These are phyloP conservation scores for Anoplius nigerrimus DNA, from an alignment of 2,888 invertebrate species.

Conservation along the genomic window DNA sequence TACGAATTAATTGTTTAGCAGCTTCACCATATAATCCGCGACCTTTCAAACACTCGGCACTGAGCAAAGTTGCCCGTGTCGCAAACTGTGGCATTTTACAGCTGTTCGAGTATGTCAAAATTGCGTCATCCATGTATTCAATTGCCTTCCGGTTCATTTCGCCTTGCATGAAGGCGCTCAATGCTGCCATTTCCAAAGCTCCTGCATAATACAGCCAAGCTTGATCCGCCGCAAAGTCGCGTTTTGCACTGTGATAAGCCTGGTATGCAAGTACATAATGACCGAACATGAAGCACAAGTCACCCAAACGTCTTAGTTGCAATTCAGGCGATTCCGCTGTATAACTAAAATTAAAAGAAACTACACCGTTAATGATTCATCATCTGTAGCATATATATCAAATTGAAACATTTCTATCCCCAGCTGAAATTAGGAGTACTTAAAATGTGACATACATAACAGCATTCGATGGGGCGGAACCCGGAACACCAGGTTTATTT, in stretches of 20 bases:
- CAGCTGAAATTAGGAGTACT: too few species aligned
- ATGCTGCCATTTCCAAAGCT: slow-evolving; percentile 96
- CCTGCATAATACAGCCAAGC: slow-evolving; percentile 99
- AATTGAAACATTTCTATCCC: too few species aligned
- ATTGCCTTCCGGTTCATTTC: slow-evolving; percentile 86
- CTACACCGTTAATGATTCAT: not conserved
- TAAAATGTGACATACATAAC: slow-evolving; percentile 83
- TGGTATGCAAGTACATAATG: slow-evolving; percentile 95
- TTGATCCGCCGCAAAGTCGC: slow-evolving; percentile 97
- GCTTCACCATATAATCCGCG: slow-evolving; percentile 90
- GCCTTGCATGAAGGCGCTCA: slow-evolving; percentile 92
- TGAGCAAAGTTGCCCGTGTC: slow-evolving; percentile 92
- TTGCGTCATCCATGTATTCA: slow-evolving; percentile 96
- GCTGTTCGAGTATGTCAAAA: slow-evolving; percentile 91
- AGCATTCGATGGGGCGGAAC: slow-evolving; percentile 82
- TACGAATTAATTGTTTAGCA: slow-evolving; percentile 94
- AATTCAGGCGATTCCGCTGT: slow-evolving; percentile 91
- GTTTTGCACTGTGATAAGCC: slow-evolving; percentile 96
- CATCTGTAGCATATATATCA: slow-evolving; percentile 1
- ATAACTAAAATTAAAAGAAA: slow-evolving; percentile 78
- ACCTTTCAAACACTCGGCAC: slow-evolving; percentile 90
- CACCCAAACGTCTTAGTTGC: slow-evolving; percentile 93
- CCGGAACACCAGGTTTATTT: slow-evolving; percentile 86
- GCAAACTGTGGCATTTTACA: slow-evolving; percentile 96
- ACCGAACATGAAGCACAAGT: slow-evolving; percentile 97